Percentiles rank a stretch among this genome's conserved stretches.
Conservation (phyloP, 2,797 vertebrate genomes). For the Gymnoscopelus microlampas region DNA sequence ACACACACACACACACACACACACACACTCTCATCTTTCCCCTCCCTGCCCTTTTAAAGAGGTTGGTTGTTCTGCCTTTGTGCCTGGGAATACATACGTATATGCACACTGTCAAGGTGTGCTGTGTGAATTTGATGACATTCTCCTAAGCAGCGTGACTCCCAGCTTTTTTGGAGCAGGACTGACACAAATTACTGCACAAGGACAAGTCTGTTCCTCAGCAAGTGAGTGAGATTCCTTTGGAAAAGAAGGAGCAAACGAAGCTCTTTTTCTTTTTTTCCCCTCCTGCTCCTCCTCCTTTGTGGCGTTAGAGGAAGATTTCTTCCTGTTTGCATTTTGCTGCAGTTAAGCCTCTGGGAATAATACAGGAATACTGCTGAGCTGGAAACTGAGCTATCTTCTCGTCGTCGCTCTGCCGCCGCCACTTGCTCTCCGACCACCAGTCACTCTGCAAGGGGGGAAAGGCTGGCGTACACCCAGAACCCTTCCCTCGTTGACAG, state of each 20-base stretch:
- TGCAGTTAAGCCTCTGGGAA: slow-evolving; percentile 68
- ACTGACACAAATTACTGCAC: slow-evolving; percentile 43
- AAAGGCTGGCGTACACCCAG: slow-evolving; percentile 71
- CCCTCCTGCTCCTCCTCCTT: slow-evolving; percentile 10
- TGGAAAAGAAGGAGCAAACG: slow-evolving; percentile 47
- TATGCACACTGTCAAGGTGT: slow-evolving; percentile 46
- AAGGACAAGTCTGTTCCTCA: slow-evolving; percentile 54
- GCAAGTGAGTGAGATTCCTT: slow-evolving; percentile 44
- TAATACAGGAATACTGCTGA: slow-evolving; percentile 74
- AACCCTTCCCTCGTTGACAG: slow-evolving; percentile 43
- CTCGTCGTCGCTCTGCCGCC: slow-evolving; percentile 42
- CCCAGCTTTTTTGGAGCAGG: slow-evolving; percentile 51
- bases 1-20: slow-evolving; percentile 23
- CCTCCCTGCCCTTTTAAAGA: slow-evolving; percentile 62
- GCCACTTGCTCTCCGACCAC: slow-evolving; percentile 38
- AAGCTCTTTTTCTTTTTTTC: slow-evolving; percentile 19
- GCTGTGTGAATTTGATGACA: slow-evolving; percentile 12
- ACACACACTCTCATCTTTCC: slow-evolving; percentile 24
- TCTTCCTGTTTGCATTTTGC: slow-evolving; percentile 64
- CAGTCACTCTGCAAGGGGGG: slow-evolving; percentile 52
- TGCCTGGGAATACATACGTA: slow-evolving; percentile 64
- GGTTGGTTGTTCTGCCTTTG: slow-evolving; percentile 67
- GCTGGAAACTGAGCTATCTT: slow-evolving; percentile 71
- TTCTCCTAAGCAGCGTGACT: slow-evolving; percentile 2
- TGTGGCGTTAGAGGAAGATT: slow-evolving; percentile 63